Evolutionary conservation across 2,797 vertebrate species (phyloP).

Genomic region (Pipistrellus nathusii): DNA sequence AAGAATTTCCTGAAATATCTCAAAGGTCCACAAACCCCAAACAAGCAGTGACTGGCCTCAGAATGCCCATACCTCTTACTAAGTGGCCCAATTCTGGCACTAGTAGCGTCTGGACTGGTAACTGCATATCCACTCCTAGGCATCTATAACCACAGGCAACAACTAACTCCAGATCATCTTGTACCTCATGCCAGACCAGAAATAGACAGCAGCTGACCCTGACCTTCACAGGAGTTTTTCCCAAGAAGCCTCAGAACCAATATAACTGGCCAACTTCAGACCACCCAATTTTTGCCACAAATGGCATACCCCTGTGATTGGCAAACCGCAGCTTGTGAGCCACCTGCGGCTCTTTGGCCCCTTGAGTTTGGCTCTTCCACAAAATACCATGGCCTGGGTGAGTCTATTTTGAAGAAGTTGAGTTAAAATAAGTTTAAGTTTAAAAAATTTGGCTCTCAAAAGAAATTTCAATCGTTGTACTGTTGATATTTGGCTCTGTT

Average conservation of each 20-base stretch:
- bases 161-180: not conserved
- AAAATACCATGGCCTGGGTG: too few species aligned
- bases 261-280: not conserved
- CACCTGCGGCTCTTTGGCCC: too few species aligned
- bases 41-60: not conserved
- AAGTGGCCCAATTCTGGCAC: not conserved
- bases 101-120: not conserved
- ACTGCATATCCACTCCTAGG: not conserved
- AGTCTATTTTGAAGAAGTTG: too few species aligned
- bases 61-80: not conserved
- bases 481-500: too few species aligned
- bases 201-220: not conserved
- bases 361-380: too few species aligned
- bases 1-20: not conserved
- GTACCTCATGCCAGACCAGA: not conserved
- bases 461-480: too few species aligned
- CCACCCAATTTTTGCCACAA: not conserved
- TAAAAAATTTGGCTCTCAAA: too few species aligned
- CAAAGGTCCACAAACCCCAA: not conserved
- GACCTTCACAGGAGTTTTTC: not conserved
- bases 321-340: too few species aligned
- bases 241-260: not conserved
- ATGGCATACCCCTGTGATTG: not conserved
- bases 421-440: too few species aligned
- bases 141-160: not conserved